Percentiles rank a stretch among this genome's conserved stretches.
Evolutionary conservation across 2,797 vertebrate species (phyloP).

Genomic region (Pampus argenteus): DNA sequence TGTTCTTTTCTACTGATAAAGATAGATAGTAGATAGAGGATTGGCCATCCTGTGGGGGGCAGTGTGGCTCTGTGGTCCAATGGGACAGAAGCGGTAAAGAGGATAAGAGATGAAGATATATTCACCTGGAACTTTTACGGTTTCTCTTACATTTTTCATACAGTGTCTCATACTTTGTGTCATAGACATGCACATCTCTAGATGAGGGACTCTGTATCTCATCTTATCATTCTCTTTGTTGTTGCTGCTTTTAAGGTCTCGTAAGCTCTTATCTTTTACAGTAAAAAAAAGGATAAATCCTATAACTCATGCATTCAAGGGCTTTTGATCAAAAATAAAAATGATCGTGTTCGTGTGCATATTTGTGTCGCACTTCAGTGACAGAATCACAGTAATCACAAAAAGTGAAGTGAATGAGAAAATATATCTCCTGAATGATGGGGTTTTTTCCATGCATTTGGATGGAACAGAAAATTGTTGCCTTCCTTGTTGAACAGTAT

Average conservation of each 20-base stretch:
- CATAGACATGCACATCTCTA: constrained; percentile 14
- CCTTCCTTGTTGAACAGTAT: constrained; percentile 6
- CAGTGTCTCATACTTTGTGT: constrained; percentile 1
- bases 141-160: constrained; percentile 10
- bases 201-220: constrained; percentile 13
- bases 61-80: constrained; percentile 71
- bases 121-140: constrained; percentile 23
- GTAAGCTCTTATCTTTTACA: neutral
- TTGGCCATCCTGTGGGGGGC: constrained; percentile 70
- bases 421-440: neutral
- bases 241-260: constrained; percentile 18
- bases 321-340: constrained; percentile 1
- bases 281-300: neutral
- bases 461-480: neutral
- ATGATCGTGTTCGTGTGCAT: neutral
- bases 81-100: constrained; percentile 21
- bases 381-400: neutral
- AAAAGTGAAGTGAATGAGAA: neutral
- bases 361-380: neutral
- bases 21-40: constrained; percentile 1
- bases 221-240: constrained; percentile 20
- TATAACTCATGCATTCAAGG: constrained; percentile 16
- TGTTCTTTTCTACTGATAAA: neutral
- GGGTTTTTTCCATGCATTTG: neutral
- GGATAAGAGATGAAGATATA: constrained; percentile 28